Conservation (phyloP, 2,797 vertebrate species). For the Acrocephalus scirpaceus region DNA sequence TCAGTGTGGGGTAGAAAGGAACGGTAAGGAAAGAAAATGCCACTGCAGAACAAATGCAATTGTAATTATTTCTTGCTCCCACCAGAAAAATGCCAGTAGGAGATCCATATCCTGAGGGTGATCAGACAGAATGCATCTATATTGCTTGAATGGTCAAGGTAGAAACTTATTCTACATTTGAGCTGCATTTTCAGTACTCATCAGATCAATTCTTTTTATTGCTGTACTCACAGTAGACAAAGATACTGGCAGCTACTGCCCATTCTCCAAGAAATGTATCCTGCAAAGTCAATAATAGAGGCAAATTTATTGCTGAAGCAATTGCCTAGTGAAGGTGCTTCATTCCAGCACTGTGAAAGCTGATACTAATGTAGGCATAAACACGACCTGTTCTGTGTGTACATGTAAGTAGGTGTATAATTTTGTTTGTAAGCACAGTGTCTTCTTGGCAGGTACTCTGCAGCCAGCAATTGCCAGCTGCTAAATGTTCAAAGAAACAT, state of each 20-base stretch:
- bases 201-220: not conserved
- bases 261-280: not conserved
- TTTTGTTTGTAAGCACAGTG: not conserved
- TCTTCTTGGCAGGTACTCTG: not conserved
- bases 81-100: not conserved
- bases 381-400: not conserved
- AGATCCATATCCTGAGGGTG: not conserved
- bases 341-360: not conserved
- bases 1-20: not conserved
- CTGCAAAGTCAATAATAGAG: not conserved
- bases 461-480: not conserved
- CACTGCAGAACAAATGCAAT: not conserved
- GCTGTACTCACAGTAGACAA: not conserved
- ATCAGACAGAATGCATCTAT: not conserved
- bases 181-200: not conserved
- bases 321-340: not conserved
- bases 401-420: not conserved
- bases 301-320: not conserved
- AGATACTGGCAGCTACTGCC: not conserved
- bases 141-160: not conserved
- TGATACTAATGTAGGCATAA: not conserved
- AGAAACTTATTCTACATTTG: not conserved
- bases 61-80: not conserved
- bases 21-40: not conserved
- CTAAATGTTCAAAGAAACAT: not conserved